Evolutionary conservation across 2,797 vertebrate genomes (phyloP).

Genomic region (Arctocebus calabarensis): DNA sequence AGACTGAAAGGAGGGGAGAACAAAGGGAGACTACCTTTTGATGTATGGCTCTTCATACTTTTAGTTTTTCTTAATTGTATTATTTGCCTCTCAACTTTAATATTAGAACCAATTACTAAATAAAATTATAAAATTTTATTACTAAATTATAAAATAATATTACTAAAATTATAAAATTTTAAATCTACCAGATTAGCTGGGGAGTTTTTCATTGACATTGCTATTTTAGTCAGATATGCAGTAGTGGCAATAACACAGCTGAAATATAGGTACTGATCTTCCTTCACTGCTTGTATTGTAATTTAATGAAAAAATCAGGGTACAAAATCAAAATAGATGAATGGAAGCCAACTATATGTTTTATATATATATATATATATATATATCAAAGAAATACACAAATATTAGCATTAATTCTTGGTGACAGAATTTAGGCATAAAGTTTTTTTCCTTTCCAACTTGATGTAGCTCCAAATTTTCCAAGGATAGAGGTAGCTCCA

Average conservation of each 20-base stretch:
- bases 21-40: neutral
- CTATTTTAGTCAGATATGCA: neutral
- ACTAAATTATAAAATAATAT: too few species aligned
- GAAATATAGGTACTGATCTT: neutral
- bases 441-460: neutral
- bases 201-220: neutral
- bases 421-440: neutral
- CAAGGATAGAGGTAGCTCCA: neutral
- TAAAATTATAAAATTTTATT: constrained; percentile 17
- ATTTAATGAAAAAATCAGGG: constrained; percentile 28
- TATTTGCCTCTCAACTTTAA: neutral
- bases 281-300: neutral
- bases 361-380: neutral
- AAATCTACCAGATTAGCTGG: neutral
- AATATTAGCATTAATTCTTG: neutral
- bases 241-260: neutral
- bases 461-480: neutral
- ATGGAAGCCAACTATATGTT: neutral
- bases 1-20: neutral
- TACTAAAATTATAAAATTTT: constrained; percentile 33
- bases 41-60: neutral
- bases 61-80: neutral
- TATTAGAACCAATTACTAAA: neutral
- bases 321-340: constrained; percentile 37
- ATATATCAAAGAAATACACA: constrained; percentile 2